Percentiles rank a stretch among this genome's conserved stretches.
phyloP scores from a whole-genome alignment of 1,140 invertebrate genomes.

The Aphelinus atriplicis region DNA sequence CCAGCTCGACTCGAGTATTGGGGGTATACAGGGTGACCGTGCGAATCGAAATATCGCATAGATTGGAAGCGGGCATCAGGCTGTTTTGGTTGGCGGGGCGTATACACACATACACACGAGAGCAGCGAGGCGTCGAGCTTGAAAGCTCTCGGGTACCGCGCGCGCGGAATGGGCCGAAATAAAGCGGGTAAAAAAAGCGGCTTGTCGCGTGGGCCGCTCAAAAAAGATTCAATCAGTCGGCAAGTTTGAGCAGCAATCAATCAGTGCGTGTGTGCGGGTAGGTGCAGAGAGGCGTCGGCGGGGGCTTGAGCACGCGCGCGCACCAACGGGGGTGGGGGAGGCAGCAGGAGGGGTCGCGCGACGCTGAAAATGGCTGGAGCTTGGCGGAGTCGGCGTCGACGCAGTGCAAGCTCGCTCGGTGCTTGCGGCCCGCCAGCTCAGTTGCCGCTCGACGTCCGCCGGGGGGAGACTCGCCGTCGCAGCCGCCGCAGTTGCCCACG shows the following conservation, averaged over 20 bases:
- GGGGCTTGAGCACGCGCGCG: slow-evolving; percentile 32
- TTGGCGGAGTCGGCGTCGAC: slow-evolving; percentile 58
- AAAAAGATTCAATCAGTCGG: slow-evolving; percentile 66
- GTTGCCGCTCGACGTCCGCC: slow-evolving; percentile 58
- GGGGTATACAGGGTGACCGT: too few species aligned
- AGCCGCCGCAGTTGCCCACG: background rate
- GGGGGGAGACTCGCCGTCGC: slow-evolving; percentile 25
- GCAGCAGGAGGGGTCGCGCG: background rate
- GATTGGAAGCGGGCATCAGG: too few species aligned
- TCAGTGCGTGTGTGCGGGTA: slow-evolving; percentile 49
- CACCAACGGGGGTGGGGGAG: slow-evolving; percentile 12
- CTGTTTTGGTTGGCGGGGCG: too few species aligned
- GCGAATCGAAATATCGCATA: too few species aligned
- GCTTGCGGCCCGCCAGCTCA: slow-evolving; percentile 63
- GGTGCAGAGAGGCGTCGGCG: slow-evolving; percentile 32
- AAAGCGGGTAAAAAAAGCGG: background rate
- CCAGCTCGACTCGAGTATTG: too few species aligned
- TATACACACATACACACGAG: background rate
- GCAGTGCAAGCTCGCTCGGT: slow-evolving; percentile 61
- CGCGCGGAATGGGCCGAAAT: background rate
- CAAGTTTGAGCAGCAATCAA: slow-evolving; percentile 65
- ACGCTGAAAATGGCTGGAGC: slow-evolving; percentile 57
- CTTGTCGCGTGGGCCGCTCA: slow-evolving; percentile 38
- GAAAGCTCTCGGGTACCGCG: background rate
- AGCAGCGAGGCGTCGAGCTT: background rate